phyloP scores from a whole-genome alignment of 2,888 invertebrate genomes.

The Thera obeliscata region DNA sequence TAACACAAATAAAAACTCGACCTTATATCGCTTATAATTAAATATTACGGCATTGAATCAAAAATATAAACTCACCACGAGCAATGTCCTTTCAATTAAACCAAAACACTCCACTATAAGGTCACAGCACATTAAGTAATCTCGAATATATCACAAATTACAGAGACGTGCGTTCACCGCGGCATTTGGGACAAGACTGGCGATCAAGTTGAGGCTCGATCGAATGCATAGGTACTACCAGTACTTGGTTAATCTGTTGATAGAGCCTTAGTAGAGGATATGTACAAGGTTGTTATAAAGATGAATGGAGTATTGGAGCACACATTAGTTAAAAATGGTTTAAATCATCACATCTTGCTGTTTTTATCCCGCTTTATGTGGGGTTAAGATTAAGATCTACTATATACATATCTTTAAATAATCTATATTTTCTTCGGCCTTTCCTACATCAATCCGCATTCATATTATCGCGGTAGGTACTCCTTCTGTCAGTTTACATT shows the following conservation, averaged over 20 bases:
- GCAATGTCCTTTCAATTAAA: slow-evolving; percentile 28
- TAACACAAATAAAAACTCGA: neutral
- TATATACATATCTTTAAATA: no score
- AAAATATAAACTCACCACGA: slow-evolving; percentile 33
- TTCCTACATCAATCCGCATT: no score
- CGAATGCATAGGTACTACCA: neutral
- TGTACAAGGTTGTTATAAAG: slow-evolving; percentile 18
- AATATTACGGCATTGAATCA: slow-evolving; percentile 11
- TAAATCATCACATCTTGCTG: neutral
- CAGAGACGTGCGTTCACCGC: slow-evolving; percentile 6
- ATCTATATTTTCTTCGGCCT: no score
- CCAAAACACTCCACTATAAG: slow-evolving; percentile 33
- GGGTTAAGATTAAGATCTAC: no score
- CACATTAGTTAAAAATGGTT: slow-evolving; percentile 3
- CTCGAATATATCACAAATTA: slow-evolving; percentile 2
- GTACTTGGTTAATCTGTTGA: slow-evolving; percentile 9
- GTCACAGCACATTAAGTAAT: slow-evolving; percentile 21
- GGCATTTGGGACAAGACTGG: slow-evolving; percentile 8
- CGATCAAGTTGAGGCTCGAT: neutral
- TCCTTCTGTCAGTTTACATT: neutral
- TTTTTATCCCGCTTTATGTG: no score
- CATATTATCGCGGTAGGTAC: no score
- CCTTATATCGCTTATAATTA: no score
- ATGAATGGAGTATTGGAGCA: slow-evolving; percentile 17
- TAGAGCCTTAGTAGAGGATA: slow-evolving; percentile 19